Percentiles rank a stretch among this genome's conserved stretches.
phyloP scores from a whole-genome alignment of 2,113 vertebrate genomes.

The Axis porcinus region DNA sequence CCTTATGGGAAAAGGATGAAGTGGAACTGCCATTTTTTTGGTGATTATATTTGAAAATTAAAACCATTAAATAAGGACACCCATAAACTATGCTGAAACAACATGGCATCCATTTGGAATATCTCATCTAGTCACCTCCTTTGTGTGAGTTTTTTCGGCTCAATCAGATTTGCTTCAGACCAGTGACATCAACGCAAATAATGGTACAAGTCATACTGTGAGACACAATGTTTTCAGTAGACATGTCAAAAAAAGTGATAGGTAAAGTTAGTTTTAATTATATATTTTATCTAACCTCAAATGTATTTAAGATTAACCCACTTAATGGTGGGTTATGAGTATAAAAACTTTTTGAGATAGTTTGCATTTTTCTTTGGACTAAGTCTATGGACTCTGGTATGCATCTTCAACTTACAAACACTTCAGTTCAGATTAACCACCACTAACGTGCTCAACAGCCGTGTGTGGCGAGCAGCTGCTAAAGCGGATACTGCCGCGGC shows the following conservation, averaged over 20 bases:
- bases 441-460: not conserved
- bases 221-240: not conserved
- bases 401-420: not conserved
- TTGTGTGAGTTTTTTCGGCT: not conserved
- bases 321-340: too few relatives aligned
- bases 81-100: not conserved
- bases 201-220: not conserved
- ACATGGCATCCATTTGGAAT: not conserved
- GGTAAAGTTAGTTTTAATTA: not conserved
- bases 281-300: not conserved
- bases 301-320: not conserved
- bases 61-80: not conserved
- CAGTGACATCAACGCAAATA: not conserved
- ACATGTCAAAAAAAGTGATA: not conserved
- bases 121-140: not conserved
- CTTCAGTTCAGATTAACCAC: not conserved
- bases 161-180: not conserved
- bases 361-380: not conserved
- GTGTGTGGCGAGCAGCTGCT: not conserved
- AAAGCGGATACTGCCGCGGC: accelerated
- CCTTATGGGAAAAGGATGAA: not conserved
- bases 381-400: not conserved
- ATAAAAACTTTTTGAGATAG: not conserved
- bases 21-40: not conserved
- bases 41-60: not conserved